These are phyloP conservation scores for Tromatobia lineatoria DNA, from an alignment of 2,888 invertebrate genomes.

Conservation along the genomic window DNA sequence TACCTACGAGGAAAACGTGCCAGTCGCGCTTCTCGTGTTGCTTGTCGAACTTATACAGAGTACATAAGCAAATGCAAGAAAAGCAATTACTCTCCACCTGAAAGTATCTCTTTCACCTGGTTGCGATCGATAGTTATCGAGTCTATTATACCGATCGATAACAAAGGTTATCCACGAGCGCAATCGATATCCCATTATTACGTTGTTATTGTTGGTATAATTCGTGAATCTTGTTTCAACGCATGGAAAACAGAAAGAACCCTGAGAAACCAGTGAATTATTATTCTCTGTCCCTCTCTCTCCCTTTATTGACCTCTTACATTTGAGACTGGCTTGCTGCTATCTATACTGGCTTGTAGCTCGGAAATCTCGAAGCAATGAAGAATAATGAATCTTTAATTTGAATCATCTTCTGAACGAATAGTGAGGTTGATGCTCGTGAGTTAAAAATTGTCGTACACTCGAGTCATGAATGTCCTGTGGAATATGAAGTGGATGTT, in stretches of 20 bases:
- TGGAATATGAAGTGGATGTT: not conserved
- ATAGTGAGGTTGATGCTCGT: not conserved
- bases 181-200: constrained; percentile 73
- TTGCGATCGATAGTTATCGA: constrained; percentile 36
- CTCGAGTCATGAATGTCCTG: not conserved
- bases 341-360: not conserved
- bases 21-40: constrained; percentile 11
- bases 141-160: constrained; percentile 70
- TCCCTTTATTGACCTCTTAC: not conserved
- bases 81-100: constrained; percentile 18
- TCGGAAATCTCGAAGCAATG: not conserved
- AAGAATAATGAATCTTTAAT: not conserved
- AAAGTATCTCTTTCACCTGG: constrained; percentile 30
- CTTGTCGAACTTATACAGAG: not conserved
- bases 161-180: constrained; percentile 73
- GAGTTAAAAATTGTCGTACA: not conserved
- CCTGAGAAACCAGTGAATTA: constrained; percentile 15
- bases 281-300: constrained; percentile 6
- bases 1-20: constrained; percentile 7
- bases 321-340: not conserved
- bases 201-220: constrained; percentile 66
- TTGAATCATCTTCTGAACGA: not conserved
- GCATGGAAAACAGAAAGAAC: not conserved
- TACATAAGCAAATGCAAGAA: constrained; percentile 26
- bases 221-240: constrained; percentile 26